Percentiles rank a stretch among this genome's conserved stretches.
These are phyloP conservation scores for Nezara viridula DNA, from an alignment of 2,888 invertebrate species.

Conservation along the genomic window DNA sequence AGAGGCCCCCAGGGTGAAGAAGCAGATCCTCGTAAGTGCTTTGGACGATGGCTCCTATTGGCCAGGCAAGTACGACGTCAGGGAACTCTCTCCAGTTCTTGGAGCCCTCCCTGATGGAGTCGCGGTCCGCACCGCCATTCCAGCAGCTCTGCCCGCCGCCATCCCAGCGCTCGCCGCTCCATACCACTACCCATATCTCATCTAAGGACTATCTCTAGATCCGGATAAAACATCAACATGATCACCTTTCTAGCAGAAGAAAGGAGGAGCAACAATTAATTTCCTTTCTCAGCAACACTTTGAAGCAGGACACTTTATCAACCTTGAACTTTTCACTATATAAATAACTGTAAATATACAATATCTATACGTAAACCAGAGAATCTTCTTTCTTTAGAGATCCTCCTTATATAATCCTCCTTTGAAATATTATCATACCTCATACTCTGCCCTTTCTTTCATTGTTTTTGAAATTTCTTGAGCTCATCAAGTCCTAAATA, in stretches of 20 bases:
- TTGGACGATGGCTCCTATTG: slow-evolving; percentile 48
- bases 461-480: no score
- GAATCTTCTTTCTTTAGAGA: neutral
- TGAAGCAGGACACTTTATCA: neutral
- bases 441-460: no score
- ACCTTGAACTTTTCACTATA: neutral
- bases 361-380: neutral
- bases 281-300: neutral
- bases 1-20: neutral
- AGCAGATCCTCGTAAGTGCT: neutral
- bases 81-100: slow-evolving; percentile 41
- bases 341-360: neutral
- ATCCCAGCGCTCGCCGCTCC: neutral
- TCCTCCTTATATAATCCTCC: no score
- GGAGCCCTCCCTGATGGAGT: slow-evolving; percentile 36
- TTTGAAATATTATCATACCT: no score
- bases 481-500: no score
- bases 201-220: neutral
- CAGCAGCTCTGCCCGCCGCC: neutral
- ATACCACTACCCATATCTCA: neutral
- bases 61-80: slow-evolving; percentile 46
- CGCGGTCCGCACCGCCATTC: neutral
- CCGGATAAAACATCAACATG: neutral
- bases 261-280: neutral
- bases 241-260: neutral